These are phyloP conservation scores for Elysia chlorotica DNA, from an alignment of 1,140 invertebrate species.

Conservation along the genomic window DNA sequence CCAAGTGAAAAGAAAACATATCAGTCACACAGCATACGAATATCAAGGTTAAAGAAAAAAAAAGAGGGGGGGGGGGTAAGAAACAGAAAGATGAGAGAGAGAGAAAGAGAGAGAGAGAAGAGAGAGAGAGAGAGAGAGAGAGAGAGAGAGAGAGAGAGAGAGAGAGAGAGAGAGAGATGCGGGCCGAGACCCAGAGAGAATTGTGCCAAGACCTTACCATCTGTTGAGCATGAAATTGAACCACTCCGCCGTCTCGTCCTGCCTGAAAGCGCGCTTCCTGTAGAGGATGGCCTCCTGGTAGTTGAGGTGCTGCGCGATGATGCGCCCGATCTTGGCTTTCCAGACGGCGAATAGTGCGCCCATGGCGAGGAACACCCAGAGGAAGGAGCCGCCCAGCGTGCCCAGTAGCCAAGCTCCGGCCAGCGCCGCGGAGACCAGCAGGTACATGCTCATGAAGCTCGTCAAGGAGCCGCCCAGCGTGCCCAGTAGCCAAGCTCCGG, in stretches of 20 bases:
- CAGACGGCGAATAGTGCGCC: slow-evolving; percentile 47
- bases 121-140: no score
- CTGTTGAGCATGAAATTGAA: slow-evolving; percentile 66
- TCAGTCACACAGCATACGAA: no score
- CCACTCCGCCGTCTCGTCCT: slow-evolving; percentile 67
- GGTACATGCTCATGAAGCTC: slow-evolving; percentile 42
- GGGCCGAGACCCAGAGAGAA: no score
- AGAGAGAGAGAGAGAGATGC: no score
- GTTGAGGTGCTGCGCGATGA: slow-evolving; percentile 43
- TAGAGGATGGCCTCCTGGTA: slow-evolving; percentile 60
- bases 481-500: slow-evolving; percentile 44
- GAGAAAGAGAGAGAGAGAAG: no score
- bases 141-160: no score
- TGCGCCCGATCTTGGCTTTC: slow-evolving; percentile 44
- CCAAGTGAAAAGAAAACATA: no score
- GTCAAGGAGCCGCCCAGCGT: slow-evolving; percentile 43
- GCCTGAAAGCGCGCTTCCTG: slow-evolving; percentile 63
- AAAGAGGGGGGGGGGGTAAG: no score
- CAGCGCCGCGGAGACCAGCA: slow-evolving; percentile 41
- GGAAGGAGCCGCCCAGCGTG: slow-evolving; percentile 40
- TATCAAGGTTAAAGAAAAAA: no score
- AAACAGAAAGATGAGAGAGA: no score
- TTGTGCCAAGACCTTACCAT: no score
- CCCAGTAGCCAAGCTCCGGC: slow-evolving; percentile 45
- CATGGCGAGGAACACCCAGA: slow-evolving; percentile 47